A percentile compares a stretch with the other conserved stretches of the same genome.
Conservation (phyloP, 2,113 vertebrate genomes). For the Aythya baeri region DNA sequence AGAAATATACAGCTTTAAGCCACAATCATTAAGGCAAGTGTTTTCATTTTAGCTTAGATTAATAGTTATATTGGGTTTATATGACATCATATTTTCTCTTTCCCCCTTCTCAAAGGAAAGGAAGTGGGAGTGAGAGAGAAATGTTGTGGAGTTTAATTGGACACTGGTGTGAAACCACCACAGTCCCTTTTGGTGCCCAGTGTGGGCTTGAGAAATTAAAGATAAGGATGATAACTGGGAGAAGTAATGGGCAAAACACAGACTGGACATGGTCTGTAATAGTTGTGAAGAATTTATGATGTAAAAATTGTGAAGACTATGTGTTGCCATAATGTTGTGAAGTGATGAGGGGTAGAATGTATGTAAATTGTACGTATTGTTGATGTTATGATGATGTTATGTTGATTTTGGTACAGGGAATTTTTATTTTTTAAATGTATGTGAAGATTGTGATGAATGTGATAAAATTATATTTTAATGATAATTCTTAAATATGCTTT, state of each 20-base stretch:
- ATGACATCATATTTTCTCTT: neutral
- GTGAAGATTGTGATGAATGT: too few relatives aligned
- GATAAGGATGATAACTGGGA: neutral
- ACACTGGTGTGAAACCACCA: neutral
- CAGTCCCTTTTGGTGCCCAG: neutral
- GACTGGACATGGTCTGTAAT: neutral
- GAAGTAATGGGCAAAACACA: neutral
- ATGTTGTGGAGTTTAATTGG: neutral
- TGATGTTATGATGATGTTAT: neutral
- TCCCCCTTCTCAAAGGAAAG: neutral
- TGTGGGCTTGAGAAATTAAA: neutral
- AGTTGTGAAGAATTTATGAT: neutral
- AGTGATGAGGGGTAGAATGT: neutral
- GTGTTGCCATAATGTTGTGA: neutral
- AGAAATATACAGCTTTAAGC: conserved; percentile 16
- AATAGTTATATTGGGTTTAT: neutral
- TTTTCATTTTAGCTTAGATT: conserved; percentile 16
- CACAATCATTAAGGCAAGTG: neutral
- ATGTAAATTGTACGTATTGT: neutral
- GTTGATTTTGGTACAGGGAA: neutral
- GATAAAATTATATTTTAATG: too few relatives aligned
- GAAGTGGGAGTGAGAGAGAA: neutral
- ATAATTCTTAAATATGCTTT: too few relatives aligned
- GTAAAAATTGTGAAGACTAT: neutral
- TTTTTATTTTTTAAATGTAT: neutral